Evolutionary conservation across 2,888 invertebrate species (phyloP).

Genomic region (Axea sp.): DNA sequence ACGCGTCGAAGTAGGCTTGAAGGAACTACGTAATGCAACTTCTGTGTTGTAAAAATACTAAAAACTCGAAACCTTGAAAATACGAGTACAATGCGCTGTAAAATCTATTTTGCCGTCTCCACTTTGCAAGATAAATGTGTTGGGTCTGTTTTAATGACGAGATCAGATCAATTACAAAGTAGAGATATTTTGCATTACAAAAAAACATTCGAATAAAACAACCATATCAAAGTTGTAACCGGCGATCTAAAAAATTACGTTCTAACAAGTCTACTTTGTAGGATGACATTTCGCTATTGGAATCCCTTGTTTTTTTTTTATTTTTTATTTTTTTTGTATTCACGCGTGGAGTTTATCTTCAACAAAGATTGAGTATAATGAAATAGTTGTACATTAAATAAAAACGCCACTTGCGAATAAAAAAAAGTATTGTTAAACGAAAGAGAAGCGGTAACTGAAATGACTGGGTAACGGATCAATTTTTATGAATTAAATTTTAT

Average conservation of each 20-base stretch:
- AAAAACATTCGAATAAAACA: conserved; percentile 21
- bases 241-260: conserved; percentile 26
- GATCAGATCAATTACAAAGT: conserved; percentile 36
- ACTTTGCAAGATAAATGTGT: conserved; percentile 21
- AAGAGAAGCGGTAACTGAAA: conserved; percentile 11
- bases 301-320: no score
- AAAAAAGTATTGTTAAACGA: conserved; percentile 6
- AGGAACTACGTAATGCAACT: conserved; percentile 57
- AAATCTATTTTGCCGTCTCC: conserved; percentile 18
- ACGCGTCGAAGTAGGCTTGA: conserved; percentile 39
- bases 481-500: conserved; percentile 31
- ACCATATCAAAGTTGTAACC: conserved; percentile 18
- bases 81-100: conserved; percentile 41
- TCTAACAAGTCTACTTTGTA: conserved; percentile 23
- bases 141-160: conserved; percentile 35
- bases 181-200: not conserved
- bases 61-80: conserved; percentile 44
- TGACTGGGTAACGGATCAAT: conserved; percentile 19
- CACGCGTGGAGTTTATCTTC: conserved; percentile 3
- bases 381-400: no score
- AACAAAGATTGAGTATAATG: not conserved
- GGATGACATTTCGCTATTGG: conserved; percentile 20
- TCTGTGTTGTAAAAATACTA: conserved; percentile 47
- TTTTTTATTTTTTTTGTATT: conserved; percentile 12
- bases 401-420: conserved; percentile 20